phyloP scores from a whole-genome alignment of 2,888 invertebrate species.

The Lycocerus yunnanus region DNA sequence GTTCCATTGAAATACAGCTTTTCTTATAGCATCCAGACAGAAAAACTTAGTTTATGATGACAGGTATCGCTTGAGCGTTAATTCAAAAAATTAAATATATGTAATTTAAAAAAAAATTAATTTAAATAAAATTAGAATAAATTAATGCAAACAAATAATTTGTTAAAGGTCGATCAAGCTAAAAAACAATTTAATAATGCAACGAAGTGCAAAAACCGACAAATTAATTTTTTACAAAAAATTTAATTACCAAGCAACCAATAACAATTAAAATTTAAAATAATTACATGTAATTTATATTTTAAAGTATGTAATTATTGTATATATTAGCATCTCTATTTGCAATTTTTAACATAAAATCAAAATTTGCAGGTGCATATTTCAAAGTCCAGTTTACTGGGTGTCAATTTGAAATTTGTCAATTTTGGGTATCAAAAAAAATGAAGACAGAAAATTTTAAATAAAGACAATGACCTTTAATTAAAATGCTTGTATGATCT shows the following conservation, averaged over 20 bases:
- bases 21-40: background rate
- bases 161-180: background rate
- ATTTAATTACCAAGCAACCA: background rate
- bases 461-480: conserved; percentile 4
- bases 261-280: background rate
- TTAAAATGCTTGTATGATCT: background rate
- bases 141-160: background rate
- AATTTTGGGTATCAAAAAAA: background rate
- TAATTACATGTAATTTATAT: background rate
- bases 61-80: background rate
- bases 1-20: background rate
- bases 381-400: background rate
- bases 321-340: background rate
- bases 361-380: background rate
- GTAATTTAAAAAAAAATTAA: background rate
- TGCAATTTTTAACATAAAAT: background rate
- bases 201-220: background rate
- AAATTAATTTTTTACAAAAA: background rate
- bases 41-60: background rate
- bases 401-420: background rate
- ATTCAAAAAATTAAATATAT: background rate
- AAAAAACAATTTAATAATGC: background rate
- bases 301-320: background rate
- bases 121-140: background rate
- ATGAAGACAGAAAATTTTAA: background rate